Percentiles rank a stretch among this genome's conserved stretches.
Evolutionary conservation across 2,888 invertebrate species (phyloP).

Genomic region (Melieria picta): DNA sequence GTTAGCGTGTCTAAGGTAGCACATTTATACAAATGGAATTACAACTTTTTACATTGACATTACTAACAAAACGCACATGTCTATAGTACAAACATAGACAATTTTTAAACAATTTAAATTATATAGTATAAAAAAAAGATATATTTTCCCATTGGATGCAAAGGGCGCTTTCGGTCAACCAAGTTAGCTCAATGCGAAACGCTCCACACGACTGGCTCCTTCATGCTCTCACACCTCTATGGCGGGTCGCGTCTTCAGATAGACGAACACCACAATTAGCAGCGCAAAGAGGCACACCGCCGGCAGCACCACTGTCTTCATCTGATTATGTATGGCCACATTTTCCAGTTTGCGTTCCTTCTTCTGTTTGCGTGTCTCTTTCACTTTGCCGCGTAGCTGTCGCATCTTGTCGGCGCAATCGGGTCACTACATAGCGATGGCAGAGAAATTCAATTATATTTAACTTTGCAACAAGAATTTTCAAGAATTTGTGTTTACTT

Average conservation of each 20-base stretch:
- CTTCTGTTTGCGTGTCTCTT: conserved; percentile 85
- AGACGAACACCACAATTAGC: conserved; percentile 80
- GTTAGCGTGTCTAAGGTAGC: too few species aligned
- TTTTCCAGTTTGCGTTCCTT: conserved; percentile 87
- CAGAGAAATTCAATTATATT: too few species aligned
- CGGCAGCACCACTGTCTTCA: conserved; percentile 82
- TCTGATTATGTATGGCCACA: conserved; percentile 79
- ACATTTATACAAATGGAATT: neutral
- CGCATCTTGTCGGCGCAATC: conserved; percentile 70
- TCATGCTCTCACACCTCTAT: conserved; percentile 45
- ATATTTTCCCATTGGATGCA: too few species aligned
- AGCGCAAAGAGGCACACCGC: conserved; percentile 73
- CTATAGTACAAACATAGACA: neutral
- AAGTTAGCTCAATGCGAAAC: neutral
- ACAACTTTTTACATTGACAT: conserved; percentile 4
- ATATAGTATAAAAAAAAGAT: neutral
- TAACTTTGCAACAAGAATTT: too few species aligned
- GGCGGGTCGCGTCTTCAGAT: conserved; percentile 79
- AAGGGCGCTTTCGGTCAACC: too few species aligned
- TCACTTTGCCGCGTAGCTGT: conserved; percentile 81
- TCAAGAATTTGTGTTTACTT: too few species aligned
- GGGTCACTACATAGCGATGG: too few species aligned
- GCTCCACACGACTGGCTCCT: too few species aligned
- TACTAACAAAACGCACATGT: conserved; percentile 9
- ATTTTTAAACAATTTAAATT: neutral